Evolutionary conservation across 2,113 vertebrate genomes (phyloP), one percentile per base, ranked within the genome.

Genomic region (Anarrhichthys ocellatus): DNA sequence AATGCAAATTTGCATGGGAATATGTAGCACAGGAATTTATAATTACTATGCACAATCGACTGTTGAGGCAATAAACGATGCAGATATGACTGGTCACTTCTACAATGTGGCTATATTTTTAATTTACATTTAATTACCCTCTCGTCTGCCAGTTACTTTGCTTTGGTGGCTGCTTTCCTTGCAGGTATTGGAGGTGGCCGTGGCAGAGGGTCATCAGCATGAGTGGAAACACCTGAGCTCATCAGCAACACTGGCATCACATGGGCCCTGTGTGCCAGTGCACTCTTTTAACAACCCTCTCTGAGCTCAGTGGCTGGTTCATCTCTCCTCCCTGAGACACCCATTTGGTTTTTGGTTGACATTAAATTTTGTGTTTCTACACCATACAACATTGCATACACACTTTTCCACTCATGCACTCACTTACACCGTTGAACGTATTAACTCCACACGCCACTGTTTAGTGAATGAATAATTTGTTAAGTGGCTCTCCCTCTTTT

Each of bases 1-100:
- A 66, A 80, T 76, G 34, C 3, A 32, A 40, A 42, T 72, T 56
- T 88, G 1, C 29, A 46, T 46, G 70, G 40, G 66, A 13, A 68
- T 44, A 83, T 73, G 72, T 0, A 40, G 44, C 8, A 18, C 44
- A 82, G 5, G 34, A 56, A 62, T 74, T 10, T 44, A 38, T 79
- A 54, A 74, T 56, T 63, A 84, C 24, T 14, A 34, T 48, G 10
- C 3, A 29, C 17, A 32, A 24, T 59, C 5, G 24, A 29, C 20
- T 29, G 29, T 2, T 15, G 17, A 64, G 11, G 34, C 9, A 29
- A 29, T 18, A 9, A 36, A 69, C 2, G 27, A 15, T 29, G 29
- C 14, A 54, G 29, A 10, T 58, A 24, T 40, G 52, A 71, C 50
- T 36, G 13, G 9, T 52, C 10, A 22, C 40, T 67, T 18, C 14